phyloP scores from a whole-genome alignment of 1,140 invertebrate species.

The Protaetia brevitarsis region DNA sequence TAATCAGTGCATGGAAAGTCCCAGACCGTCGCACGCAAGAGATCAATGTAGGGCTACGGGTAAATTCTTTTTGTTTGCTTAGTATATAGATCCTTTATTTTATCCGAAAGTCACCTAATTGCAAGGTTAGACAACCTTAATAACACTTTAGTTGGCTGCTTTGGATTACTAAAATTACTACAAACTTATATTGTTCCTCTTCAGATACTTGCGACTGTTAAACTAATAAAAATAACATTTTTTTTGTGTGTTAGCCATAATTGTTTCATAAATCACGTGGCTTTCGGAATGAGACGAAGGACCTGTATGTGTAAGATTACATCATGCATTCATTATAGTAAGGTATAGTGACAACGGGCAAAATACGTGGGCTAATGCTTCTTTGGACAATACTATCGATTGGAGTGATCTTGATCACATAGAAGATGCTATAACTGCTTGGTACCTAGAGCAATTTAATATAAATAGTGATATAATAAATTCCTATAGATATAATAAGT shows the following conservation, averaged over 20 bases:
- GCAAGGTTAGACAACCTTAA: too few relatives aligned
- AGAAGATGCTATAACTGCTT: not conserved
- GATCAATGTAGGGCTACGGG: conserved; percentile 5
- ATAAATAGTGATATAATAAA: not conserved
- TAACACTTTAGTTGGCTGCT: too few relatives aligned
- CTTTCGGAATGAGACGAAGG: too few relatives aligned
- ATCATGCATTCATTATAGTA: not conserved
- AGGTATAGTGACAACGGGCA: conserved; percentile 8
- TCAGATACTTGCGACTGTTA: too few relatives aligned
- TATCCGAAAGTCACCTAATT: too few relatives aligned
- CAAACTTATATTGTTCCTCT: too few relatives aligned
- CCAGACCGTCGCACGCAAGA: not conserved
- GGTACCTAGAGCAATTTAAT: conserved; percentile 20
- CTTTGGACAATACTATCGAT: not conserved
- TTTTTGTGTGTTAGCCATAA: too few relatives aligned
- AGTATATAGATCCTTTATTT: too few relatives aligned
- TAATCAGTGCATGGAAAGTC: conserved; percentile 12
- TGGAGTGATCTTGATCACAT: conserved; percentile 5
- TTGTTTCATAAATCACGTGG: not conserved
- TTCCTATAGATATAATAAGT: not conserved
- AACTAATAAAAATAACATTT: too few relatives aligned
- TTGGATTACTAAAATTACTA: too few relatives aligned
- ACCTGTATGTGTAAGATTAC: not conserved
- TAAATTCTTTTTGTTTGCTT: not conserved
- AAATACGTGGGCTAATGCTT: conserved; percentile 17